Evolutionary conservation across 37 sponge, comb jelly and placozoan species (phyloP), one percentile per base, ranked within the genome.

Genomic region (Geodia barretti): DNA sequence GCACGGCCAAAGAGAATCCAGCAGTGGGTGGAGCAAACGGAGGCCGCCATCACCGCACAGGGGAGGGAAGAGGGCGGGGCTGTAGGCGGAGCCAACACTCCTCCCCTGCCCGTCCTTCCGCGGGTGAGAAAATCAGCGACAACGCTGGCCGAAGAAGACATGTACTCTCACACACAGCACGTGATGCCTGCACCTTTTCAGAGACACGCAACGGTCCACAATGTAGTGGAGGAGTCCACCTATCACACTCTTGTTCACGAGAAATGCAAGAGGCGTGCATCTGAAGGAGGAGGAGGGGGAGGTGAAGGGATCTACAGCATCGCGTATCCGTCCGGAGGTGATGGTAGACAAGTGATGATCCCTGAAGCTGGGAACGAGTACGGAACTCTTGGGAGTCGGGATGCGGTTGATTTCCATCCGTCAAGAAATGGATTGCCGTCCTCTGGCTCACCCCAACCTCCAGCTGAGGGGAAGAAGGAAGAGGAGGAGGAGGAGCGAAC

Each of bases 141-240:
- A 2, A 62, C 64, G 28, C 19, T 65, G 8, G 26, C 30, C 7
- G 41, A 39, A 0, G 86, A 85, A 4, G 73, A 78, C 32, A 72
- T 70, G 0, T 85, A 85, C 43, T 70, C 86, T n/a, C 86, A 85
- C 70, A 78, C 86, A 9, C 68, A 43, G 31, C 86, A 85, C 73
- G 20, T 23, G 35, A 9, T 84, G 3, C 84, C 84, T 1, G 70
- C 21, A 0, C 78, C 41, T 24, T 84, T 84, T 67, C 25, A 42
- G 20, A n/a, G 31, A 24, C 25, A 59, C 14, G 43, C 60, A 41
- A 66, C 33, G 24, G n/a, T 41, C 9, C 54, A 66, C 31, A 76
- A 21, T 17, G 35, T 39, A 0, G 61, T 67, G 28, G 78, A 68
- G 7, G 41, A 26, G 20, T 34, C 62, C 36, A 17, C 75, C 23